These are phyloP conservation scores for Cryptocephalus moraei DNA, from an alignment of 2,888 invertebrate species.

Conservation along the genomic window DNA sequence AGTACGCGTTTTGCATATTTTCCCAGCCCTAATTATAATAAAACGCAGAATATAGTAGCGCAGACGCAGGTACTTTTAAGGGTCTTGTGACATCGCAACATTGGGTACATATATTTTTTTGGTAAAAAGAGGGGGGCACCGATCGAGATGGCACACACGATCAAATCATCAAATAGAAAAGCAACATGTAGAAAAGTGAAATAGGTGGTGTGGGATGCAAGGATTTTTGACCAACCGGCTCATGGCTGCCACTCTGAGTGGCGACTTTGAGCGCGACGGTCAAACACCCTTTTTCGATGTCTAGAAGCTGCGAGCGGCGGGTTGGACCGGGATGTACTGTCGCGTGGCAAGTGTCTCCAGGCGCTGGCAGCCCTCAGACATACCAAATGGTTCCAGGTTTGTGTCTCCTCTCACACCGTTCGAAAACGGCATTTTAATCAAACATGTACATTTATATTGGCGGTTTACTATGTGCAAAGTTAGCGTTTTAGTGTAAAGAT, in stretches of 20 bases:
- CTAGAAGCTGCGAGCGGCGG: slow-evolving; percentile 59
- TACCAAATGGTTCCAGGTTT: slow-evolving; percentile 99
- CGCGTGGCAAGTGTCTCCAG: slow-evolving; percentile 99
- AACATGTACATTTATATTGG: not conserved
- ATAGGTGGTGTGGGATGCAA: slow-evolving; percentile 43
- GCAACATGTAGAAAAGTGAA: slow-evolving; percentile 25
- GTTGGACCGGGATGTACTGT: slow-evolving; percentile 83
- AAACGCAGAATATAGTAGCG: too few species aligned
- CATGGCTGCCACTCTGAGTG: slow-evolving; percentile 12
- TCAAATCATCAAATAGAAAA: not conserved
- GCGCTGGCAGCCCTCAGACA: slow-evolving; percentile 99
- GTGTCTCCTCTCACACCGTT: slow-evolving; percentile 41
- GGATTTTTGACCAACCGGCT: slow-evolving; percentile 59
- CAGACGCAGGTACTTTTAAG: too few species aligned
- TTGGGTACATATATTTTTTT: too few species aligned
- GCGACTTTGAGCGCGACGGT: slow-evolving; percentile 46
- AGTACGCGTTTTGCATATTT: too few species aligned
- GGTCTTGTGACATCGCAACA: too few species aligned
- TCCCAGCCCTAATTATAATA: too few species aligned
- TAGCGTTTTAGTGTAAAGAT: slow-evolving; percentile 22
- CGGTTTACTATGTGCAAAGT: not conserved
- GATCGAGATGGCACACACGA: not conserved
- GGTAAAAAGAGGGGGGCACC: too few species aligned
- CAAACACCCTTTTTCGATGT: slow-evolving; percentile 60
- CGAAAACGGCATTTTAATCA: slow-evolving; percentile 9